phyloP scores from a whole-genome alignment of 1,140 invertebrate genomes.

The Scaptomyza montana region DNA sequence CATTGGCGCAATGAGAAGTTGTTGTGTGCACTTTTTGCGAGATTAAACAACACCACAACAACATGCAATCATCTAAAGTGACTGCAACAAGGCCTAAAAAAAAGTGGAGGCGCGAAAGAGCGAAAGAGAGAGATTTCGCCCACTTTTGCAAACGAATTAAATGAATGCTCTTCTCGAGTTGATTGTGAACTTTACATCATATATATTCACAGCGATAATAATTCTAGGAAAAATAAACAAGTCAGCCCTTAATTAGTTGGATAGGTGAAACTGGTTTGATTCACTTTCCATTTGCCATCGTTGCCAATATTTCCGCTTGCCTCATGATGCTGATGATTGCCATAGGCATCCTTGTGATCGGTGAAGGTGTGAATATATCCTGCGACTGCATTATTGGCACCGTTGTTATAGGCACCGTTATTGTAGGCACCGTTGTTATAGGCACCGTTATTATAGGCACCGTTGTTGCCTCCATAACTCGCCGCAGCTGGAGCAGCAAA shows the following conservation, averaged over 20 bases:
- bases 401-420: not conserved
- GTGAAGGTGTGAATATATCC: not conserved
- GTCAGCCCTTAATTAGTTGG: conserved; percentile 1
- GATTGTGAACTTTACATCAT: conserved; percentile 22
- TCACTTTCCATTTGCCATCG: not conserved
- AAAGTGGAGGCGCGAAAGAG: not conserved
- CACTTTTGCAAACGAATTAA: conserved; percentile 41
- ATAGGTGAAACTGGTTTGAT: not conserved
- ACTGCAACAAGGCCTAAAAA: conserved; percentile 5
- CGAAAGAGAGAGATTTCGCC: conserved; percentile 21
- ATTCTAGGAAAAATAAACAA: conserved; percentile 1
- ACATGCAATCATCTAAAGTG: conserved; percentile 74
- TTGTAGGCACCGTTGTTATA: no score
- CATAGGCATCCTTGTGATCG: not conserved
- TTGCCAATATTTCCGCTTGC: not conserved
- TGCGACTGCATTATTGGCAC: no score
- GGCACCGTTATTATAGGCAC: no score
- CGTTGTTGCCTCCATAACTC: no score
- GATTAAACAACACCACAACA: conserved; percentile 40
- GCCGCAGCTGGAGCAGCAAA: conserved; percentile 2
- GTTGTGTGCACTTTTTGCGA: conserved; percentile 53
- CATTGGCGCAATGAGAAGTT: conserved; percentile 37
- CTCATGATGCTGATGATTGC: conserved; percentile 3
- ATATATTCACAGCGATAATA: conserved; percentile 21
- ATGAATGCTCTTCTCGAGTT: conserved; percentile 21